These are phyloP conservation scores for Naso thynnoides DNA, from an alignment of 2,797 vertebrate species.

Conservation along the genomic window DNA sequence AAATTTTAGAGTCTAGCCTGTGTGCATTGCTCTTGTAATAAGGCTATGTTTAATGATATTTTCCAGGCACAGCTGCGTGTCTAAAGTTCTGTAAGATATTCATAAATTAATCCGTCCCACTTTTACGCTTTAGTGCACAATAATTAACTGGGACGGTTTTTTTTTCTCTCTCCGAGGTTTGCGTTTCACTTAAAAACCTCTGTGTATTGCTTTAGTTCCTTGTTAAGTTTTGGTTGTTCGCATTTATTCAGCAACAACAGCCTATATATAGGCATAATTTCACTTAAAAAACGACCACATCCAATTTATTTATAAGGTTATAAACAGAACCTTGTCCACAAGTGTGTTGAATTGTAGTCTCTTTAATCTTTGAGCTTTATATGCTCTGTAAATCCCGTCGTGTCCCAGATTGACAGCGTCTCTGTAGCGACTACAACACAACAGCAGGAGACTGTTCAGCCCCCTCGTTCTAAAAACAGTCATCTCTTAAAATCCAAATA, in stretches of 20 bases:
- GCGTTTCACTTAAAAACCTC: not conserved
- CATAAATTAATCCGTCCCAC: conserved; percentile 39
- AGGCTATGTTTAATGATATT: not conserved
- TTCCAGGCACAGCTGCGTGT: conserved; percentile 3
- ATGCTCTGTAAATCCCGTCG: conserved; percentile 80
- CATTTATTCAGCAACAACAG: not conserved
- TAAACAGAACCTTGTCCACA: conserved; percentile 33
- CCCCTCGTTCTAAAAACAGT: conserved; percentile 8
- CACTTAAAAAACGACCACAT: not conserved
- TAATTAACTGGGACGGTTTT: conserved; percentile 44
- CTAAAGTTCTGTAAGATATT: conserved; percentile 29
- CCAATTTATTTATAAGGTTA: conserved; percentile 16
- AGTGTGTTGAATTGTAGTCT: conserved; percentile 73
- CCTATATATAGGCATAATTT: not conserved
- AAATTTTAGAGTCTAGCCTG: no score
- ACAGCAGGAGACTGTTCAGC: conserved; percentile 52
- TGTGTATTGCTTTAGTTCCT: not conserved
- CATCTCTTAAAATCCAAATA: conserved; percentile 6
- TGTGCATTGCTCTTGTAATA: conserved; percentile 5
- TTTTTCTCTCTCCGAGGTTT: not conserved
- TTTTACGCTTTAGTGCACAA: conserved; percentile 55
- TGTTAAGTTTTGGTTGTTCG: not conserved
- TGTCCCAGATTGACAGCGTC: conserved; percentile 85
- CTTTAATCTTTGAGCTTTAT: conserved; percentile 84
- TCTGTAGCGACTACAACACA: conserved; percentile 52